Evolutionary conservation across 2,797 vertebrate genomes (phyloP).

Genomic region (Gymnothorax reevesii): DNA sequence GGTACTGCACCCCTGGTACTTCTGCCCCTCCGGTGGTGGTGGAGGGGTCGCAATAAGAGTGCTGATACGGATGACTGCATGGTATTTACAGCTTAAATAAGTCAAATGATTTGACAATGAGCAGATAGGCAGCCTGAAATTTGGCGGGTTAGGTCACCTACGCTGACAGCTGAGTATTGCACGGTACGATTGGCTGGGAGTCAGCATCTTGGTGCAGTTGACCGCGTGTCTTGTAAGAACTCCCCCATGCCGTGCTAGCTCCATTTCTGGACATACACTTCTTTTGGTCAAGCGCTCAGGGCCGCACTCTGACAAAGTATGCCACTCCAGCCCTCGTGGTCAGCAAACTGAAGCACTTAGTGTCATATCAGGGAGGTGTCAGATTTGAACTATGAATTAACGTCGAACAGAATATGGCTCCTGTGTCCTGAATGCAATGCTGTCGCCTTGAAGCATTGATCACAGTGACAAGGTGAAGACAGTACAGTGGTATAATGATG

Average conservation of each 20-base stretch:
- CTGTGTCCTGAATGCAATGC: constrained; percentile 65
- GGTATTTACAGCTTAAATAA: too few relatives aligned
- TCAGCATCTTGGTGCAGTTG: too few relatives aligned
- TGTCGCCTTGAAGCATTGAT: constrained; percentile 44
- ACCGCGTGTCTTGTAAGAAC: too few relatives aligned
- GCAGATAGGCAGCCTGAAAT: too few relatives aligned
- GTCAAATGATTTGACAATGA: too few relatives aligned
- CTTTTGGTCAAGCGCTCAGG: constrained; percentile 38
- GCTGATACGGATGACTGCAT: too few relatives aligned
- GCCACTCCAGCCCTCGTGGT: constrained; percentile 54
- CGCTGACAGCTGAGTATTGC: too few relatives aligned
- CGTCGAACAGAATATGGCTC: constrained; percentile 66
- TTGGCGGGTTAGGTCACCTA: too few relatives aligned
- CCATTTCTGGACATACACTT: neutral
- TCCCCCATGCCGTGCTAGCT: neutral
- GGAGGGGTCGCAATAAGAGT: too few relatives aligned
- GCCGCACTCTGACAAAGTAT: constrained; percentile 46
- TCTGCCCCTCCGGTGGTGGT: too few relatives aligned
- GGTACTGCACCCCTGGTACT: too few relatives aligned
- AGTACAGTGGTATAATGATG: constrained; percentile 28
- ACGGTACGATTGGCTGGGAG: too few relatives aligned
- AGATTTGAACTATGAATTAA: constrained; percentile 59
- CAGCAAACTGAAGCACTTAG: constrained; percentile 71
- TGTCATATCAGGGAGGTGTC: constrained; percentile 58
- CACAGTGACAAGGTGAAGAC: constrained; percentile 54